A percentile compares a stretch with the other conserved stretches of the same genome.
phyloP scores from a whole-genome alignment of 2,113 vertebrate genomes.

The Prunella fulvescens region DNA sequence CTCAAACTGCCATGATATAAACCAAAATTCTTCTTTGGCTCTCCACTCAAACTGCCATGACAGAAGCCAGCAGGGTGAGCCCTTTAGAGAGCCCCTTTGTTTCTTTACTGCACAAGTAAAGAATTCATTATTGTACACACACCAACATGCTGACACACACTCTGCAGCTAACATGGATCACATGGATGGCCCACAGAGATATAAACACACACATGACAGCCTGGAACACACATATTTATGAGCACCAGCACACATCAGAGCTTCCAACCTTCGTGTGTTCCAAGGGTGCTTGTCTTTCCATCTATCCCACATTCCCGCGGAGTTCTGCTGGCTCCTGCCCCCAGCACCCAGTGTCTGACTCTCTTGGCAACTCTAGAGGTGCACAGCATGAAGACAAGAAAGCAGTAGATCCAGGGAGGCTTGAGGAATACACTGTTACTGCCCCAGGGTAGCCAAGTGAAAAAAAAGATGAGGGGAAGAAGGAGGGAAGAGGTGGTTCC shows the following conservation, averaged over 20 bases:
- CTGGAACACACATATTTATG: fast-evolving
- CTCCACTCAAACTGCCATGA: not conserved
- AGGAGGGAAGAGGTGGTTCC: not conserved
- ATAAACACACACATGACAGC: not conserved
- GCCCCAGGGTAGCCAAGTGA: not conserved
- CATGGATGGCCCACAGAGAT: fast-evolving
- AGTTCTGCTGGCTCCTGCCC: not conserved
- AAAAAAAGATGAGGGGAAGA: not conserved
- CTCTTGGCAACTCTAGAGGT: not conserved
- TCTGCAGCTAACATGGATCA: not conserved
- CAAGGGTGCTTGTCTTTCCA: conserved; percentile 75
- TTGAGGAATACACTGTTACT: not conserved
- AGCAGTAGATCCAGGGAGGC: not conserved
- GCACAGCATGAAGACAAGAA: not conserved
- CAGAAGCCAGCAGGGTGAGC: not conserved
- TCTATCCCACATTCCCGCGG: conserved; percentile 67
- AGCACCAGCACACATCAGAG: not conserved
- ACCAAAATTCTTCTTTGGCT: not conserved
- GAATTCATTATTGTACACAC: not conserved
- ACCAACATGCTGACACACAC: not conserved
- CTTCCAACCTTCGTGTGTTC: conserved; percentile 66
- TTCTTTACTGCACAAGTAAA: not conserved
- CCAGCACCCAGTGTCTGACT: not conserved
- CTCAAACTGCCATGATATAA: not conserved
- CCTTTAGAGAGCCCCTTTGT: not conserved